Base-by-base conservation (phyloP, 2,113 vertebrate species). In the Pteruthius melanotis region DNA sequence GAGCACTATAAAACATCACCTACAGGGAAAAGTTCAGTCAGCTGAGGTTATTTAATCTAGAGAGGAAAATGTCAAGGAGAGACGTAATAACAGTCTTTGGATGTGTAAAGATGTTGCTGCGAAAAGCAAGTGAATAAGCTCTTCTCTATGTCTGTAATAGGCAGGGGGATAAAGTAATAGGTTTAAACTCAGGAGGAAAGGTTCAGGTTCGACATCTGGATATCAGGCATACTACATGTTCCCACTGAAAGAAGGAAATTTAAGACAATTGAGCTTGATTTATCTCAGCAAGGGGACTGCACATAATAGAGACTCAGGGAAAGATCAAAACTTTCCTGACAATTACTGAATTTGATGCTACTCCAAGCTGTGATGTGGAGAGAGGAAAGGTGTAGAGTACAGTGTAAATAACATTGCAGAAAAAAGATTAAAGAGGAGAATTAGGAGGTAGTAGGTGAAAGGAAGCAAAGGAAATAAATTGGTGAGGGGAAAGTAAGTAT, bases 11-110 rank as follows among this genome's bases (percentile, higher is more conserved):
- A 96, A 94, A 74, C 47, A 59, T 86, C 71, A 77, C 76, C 79
- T 81, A 30, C 35, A 33, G 79, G 33, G 76, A 91, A 54, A 90
- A 94, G 71, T 90, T 92, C 88, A 86, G 59, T 86, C 85, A 90
- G 30, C 45, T 83, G 76, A 93, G 76, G 54, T 69, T 88, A 61
- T 65, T 96, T 95, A 92, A 95, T 90, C 86, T 77, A 21, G 64
- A 93, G 93, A 89, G 27, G 56, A 92, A 86, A 95, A 80, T 54
- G 45, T 83, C 94, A 94, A 94, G 75, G 74, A 90, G 63, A 88
- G 39, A 68, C 0, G 0, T 90, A 94, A 92, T 90, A 93, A 94
- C 54, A 86, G 60, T 86, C 79, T 92, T 93, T 0, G 1, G 68
- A 77, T 80, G 42, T 90, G 52, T 83, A 80, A 90, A 93, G 86